Evolutionary conservation across 2,888 invertebrate genomes (phyloP), one percentile per base, ranked within the genome.

Genomic region (Acronicta aceris): DNA sequence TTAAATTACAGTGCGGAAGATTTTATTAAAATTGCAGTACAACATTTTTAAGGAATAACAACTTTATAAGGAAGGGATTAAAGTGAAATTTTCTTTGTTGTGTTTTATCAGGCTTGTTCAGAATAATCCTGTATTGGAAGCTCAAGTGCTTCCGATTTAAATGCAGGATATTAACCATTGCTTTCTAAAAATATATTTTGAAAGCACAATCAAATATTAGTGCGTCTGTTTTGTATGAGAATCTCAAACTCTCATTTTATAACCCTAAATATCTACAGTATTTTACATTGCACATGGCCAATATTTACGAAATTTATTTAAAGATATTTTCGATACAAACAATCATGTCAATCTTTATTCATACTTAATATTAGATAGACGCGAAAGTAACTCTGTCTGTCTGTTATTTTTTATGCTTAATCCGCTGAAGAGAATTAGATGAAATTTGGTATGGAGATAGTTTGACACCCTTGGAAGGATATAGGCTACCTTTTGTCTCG

Each of bases 81-180:
- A 27, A 56, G 70, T 50, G 2, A 6, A 36, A 36, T 56, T 56
- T 69, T 17, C n/a, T 36, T 41, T 56, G 60, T 8, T n/a, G 1
- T 1, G 7, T 21, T 10, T 46, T 46, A 42, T 43, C 48, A 49
- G 16, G 13, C 41, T 43, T 55, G 57, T 27, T 43, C 36, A 13
- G 38, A 56, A 66, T 52, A 52, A 60, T 49, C 47, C n/a, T 63
- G 56, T 62, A 68, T 60, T 73, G 56, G 53, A 59, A 74, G 62
- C 42, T 63, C 65, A 65, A 77, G 67, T 78, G 68, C 71, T 78
- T 74, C 51, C 65, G 59, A 78, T 75, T 52, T 50, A 61, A 60
- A 75, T 62, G 49, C 54, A 57, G 46, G 68, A 71, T 74, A 73
- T 75, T 62, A 70, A 73, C 68, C 70, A 53, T 43, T 52, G 59